Evolutionary conservation across 2,113 vertebrate species (phyloP), one percentile per base, ranked within the genome.

Genomic region (Clarias macrocephalus): DNA sequence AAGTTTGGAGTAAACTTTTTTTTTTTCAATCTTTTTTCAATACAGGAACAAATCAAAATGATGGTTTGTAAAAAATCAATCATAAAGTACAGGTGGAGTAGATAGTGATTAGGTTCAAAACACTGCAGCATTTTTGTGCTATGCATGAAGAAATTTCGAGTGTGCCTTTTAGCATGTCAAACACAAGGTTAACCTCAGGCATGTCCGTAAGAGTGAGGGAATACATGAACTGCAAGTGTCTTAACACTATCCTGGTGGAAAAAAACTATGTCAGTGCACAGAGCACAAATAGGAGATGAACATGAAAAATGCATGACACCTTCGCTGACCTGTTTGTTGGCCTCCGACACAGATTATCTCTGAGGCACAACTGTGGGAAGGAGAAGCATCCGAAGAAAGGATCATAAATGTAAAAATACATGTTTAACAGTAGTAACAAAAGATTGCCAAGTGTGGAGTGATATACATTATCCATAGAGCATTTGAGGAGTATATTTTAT

Each of bases 251-350:
- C 21, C 18, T 83, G 63, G 33, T 16, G 21, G 62, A 73, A 82
- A 23, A 73, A 23, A 73, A 73, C 3, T 23, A 42, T 57, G 42
- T 15, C 54, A 48, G 77, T 83, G 80, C 86, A 72, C 81, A 91
- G 73, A 80, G 87, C 90, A 89, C 91, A 92, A 94, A 92, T 92
- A 92, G 85, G 89, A 66, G 84, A 89, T 86, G 75, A 81, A 81
- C 91, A 94, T 94, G 19, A 93, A 94, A 93, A 89, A 94, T 93
- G 88, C 81, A 94, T 89, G 23, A 63, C 65, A 73, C 86, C 88
- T 54, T 80, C 76, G 88, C 86, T 42, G 30, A 87, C 89, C 84
- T 73, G 63, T 57, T 75, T 82, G 86, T 79, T 80, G 88, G 90
- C 90, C 89, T 88, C 88, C 80, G 87, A 89, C 88, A 88, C 75